Evolutionary conservation across 1,140 invertebrate species (phyloP).

Genomic region (fruit fly (Drosophila melanogaster)): Release_6_plus_ISO1_MT NT_033777.3:21486001-21486500

Average conservation of each 20-base stretch:
- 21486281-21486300: slow-evolving; percentile 18
- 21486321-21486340: slow-evolving; percentile 47
- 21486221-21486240: slow-evolving; percentile 61
- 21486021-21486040: not conserved
- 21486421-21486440: slow-evolving; percentile 9
- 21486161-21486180: slow-evolving; percentile 63
- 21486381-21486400: slow-evolving; percentile 50
- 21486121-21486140: no score
- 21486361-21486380: slow-evolving; percentile 61
- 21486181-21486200: slow-evolving; percentile 59
- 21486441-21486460: not conserved
- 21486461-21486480: slow-evolving; percentile 62
- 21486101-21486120: slow-evolving; percentile 5
- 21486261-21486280: not conserved
- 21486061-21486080: slow-evolving; percentile 14
- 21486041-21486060: slow-evolving; percentile 52
- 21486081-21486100: not conserved
- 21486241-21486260: not conserved
- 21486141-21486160: slow-evolving; percentile 23
- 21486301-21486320: slow-evolving; percentile 10
- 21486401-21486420: slow-evolving; percentile 42
- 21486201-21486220: slow-evolving; percentile 45
- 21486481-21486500: slow-evolving; percentile 63
- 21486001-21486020: slow-evolving; percentile 1
- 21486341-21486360: slow-evolving; percentile 74